phyloP scores from a whole-genome alignment of 2,113 vertebrate species.

The Balaeniceps rex region DNA sequence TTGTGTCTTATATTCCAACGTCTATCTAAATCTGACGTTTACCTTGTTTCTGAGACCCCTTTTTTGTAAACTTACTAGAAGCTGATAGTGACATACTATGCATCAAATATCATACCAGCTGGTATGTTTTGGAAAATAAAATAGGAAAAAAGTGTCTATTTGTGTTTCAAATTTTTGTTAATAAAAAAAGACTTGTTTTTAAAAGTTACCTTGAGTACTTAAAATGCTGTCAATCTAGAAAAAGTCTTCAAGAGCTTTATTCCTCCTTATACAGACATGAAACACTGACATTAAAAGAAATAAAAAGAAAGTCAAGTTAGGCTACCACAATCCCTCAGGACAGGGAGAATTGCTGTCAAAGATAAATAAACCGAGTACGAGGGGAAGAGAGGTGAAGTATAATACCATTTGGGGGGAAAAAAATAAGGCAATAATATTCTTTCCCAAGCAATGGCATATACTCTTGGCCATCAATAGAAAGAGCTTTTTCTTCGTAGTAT shows the following conservation, averaged over 20 bases:
- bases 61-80: neutral
- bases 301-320: constrained; percentile 66
- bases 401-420: neutral
- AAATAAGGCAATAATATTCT: neutral
- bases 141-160: neutral
- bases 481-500: neutral
- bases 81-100: neutral
- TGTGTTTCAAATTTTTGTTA: neutral
- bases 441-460: neutral
- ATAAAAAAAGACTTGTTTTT: neutral
- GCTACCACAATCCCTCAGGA: constrained; percentile 65
- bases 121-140: neutral
- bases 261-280: neutral
- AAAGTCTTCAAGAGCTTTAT: neutral
- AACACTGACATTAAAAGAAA: constrained; percentile 70
- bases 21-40: neutral
- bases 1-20: neutral
- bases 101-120: neutral
- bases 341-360: constrained; percentile 43
- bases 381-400: neutral
- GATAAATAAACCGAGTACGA: constrained; percentile 42
- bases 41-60: neutral
- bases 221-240: neutral
- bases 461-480: neutral
- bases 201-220: neutral